phyloP scores from a whole-genome alignment of 2,113 vertebrate genomes.

The Nycticryphes semicollaris region DNA sequence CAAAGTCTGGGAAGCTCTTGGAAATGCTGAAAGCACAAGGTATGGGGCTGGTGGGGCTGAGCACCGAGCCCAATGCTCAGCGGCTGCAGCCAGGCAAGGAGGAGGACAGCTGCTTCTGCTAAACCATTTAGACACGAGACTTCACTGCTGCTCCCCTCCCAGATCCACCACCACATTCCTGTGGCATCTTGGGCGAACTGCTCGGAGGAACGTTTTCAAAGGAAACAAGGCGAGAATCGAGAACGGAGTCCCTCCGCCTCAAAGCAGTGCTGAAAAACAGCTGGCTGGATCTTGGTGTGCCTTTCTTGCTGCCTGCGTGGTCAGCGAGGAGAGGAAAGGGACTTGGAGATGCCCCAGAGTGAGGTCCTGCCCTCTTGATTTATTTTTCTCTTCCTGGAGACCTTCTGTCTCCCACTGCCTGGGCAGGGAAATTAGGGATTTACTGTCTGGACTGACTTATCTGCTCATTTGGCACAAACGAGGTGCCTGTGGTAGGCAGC shows the following conservation, averaged over 20 bases:
- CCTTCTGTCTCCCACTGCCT: conserved; percentile 11
- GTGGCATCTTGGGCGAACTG: background rate
- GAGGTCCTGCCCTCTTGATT: background rate
- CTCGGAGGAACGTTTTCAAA: background rate
- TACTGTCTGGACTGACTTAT: conserved; percentile 39
- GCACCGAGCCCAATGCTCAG: accelerated
- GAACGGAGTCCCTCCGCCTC: background rate
- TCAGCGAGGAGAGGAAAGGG: background rate
- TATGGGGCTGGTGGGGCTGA: background rate
- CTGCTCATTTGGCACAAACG: conserved; percentile 21
- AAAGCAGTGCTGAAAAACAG: background rate
- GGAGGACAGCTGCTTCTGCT: background rate
- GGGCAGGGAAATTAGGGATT: conserved; percentile 24
- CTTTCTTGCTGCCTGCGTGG: background rate
- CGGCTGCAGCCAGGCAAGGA: background rate
- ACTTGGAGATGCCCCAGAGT: background rate
- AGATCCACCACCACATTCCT: background rate
- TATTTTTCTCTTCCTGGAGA: conserved; percentile 28
- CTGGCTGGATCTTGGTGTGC: background rate
- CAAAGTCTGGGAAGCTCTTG: background rate
- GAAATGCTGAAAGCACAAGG: background rate
- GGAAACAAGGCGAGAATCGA: accelerated
- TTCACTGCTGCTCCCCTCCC: background rate
- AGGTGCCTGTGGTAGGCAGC: conserved; percentile 42
- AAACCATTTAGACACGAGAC: background rate